Evolutionary conservation across 2,888 invertebrate genomes (phyloP).

Genomic region (Pecten maximus): DNA sequence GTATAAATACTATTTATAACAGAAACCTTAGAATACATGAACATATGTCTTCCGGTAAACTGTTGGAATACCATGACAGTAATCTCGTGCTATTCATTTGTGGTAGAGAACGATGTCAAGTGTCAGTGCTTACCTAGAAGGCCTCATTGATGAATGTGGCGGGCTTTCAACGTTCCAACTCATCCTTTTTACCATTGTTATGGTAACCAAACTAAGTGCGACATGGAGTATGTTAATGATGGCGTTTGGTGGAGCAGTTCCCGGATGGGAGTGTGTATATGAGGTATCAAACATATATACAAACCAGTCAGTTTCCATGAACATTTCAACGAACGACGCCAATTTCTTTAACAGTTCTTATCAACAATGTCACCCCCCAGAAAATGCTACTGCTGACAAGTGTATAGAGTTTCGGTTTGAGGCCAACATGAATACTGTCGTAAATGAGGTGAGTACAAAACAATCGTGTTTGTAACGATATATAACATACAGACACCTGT

Average conservation of each 20-base stretch:
- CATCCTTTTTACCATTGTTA: slow-evolving; percentile 56
- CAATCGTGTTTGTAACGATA: too few species aligned
- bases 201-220: slow-evolving; percentile 55
- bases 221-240: slow-evolving; percentile 70
- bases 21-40: too few species aligned
- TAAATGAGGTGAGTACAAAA: slow-evolving; percentile 51
- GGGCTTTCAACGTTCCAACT: slow-evolving; percentile 68
- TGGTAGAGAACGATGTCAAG: slow-evolving; percentile 44
- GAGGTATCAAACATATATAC: neutral
- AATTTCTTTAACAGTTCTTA: neutral
- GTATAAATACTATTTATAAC: too few species aligned
- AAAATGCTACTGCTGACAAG: neutral
- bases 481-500: neutral
- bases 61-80: too few species aligned
- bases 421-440: slow-evolving; percentile 56
- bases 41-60: too few species aligned
- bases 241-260: slow-evolving; percentile 67
- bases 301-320: neutral
- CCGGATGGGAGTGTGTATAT: slow-evolving; percentile 62
- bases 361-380: neutral
- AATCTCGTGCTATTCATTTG: neutral
- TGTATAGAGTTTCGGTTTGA: slow-evolving; percentile 48
- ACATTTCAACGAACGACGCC: neutral
- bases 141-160: slow-evolving; percentile 61
- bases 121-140: slow-evolving; percentile 59